Percentiles rank a stretch among this genome's conserved stretches.
Conservation (phyloP, 2,888 invertebrate species). For the Argyresthia albistria region DNA sequence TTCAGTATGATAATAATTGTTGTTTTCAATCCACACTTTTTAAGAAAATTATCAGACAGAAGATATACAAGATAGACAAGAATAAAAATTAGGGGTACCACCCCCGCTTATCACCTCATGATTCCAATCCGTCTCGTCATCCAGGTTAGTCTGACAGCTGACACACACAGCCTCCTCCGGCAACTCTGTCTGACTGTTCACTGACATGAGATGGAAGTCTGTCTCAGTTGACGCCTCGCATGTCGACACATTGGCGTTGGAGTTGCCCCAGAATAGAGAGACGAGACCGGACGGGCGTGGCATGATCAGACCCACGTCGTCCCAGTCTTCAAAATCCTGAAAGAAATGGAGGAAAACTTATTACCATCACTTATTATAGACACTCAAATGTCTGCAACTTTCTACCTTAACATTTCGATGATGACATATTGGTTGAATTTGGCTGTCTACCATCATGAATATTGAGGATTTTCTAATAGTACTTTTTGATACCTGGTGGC, state of each 20-base stretch:
- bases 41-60: no score
- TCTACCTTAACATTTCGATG: no score
- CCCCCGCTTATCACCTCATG: constrained; percentile 39
- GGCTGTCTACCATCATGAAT: no score
- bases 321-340: constrained; percentile 92
- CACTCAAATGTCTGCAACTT: no score
- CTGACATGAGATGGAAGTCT: constrained; percentile 31
- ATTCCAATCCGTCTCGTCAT: constrained; percentile 51
- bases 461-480: no score
- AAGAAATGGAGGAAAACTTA: no score
- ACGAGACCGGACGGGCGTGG: constrained; percentile 84
- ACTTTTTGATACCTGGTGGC: no score
- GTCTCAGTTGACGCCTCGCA: constrained; percentile 60
- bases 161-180: constrained; percentile 50
- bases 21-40: no score
- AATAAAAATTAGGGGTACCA: no score
- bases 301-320: constrained; percentile 90
- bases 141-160: constrained; percentile 50
- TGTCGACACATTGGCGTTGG: constrained; percentile 40
- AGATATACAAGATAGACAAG: no score
- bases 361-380: no score
- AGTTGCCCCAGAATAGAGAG: constrained; percentile 75
- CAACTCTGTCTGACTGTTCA: constrained; percentile 61
- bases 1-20: no score
- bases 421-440: not conserved